Percentiles rank a stretch among this genome's conserved stretches.
Conservation (phyloP, 2,113 vertebrate species). For the Anolis carolinensis region DNA sequence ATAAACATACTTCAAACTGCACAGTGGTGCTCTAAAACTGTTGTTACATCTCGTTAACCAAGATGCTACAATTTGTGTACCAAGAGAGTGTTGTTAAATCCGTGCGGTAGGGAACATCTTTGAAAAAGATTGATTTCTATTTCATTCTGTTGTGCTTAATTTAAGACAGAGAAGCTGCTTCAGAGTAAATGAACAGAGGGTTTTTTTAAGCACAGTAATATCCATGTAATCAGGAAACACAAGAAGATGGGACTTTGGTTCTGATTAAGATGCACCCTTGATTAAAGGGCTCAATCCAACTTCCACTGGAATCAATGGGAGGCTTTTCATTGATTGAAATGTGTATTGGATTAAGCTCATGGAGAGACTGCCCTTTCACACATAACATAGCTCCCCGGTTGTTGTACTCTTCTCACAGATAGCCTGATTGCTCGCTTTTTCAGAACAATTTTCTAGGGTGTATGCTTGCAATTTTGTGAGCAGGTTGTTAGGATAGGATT, state of each 20-base stretch:
- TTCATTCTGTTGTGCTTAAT: slow-evolving; percentile 51
- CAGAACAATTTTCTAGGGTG: slow-evolving; percentile 24
- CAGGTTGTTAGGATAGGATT: not conserved
- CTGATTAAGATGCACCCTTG: slow-evolving; percentile 36
- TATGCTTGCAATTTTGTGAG: slow-evolving; percentile 4
- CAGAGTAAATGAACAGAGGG: slow-evolving; percentile 38
- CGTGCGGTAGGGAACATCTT: slow-evolving; percentile 41
- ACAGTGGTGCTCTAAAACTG: slow-evolving; percentile 18
- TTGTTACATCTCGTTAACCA: slow-evolving; percentile 30
- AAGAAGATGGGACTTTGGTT: slow-evolving; percentile 43
- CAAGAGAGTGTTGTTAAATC: slow-evolving; percentile 56
- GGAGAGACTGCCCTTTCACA: slow-evolving; percentile 13
- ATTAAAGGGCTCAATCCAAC: slow-evolving; percentile 47
- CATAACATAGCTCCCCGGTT: slow-evolving; percentile 1
- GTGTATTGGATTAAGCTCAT: slow-evolving; percentile 21
- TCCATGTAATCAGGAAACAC: slow-evolving; percentile 45
- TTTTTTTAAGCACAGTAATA: slow-evolving; percentile 52
- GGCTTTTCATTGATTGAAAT: slow-evolving; percentile 14
- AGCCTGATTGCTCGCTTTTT: slow-evolving; percentile 4
- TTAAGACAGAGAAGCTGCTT: slow-evolving; percentile 35
- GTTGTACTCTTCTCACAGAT: not conserved
- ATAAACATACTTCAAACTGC: not conserved
- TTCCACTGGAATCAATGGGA: slow-evolving; percentile 34
- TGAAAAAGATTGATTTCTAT: slow-evolving; percentile 54
- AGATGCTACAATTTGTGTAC: slow-evolving; percentile 36